Percentiles rank a stretch among this genome's conserved stretches.
Conservation (phyloP, 2,113 vertebrate species). For the Motacilla tschutschensis region DNA sequence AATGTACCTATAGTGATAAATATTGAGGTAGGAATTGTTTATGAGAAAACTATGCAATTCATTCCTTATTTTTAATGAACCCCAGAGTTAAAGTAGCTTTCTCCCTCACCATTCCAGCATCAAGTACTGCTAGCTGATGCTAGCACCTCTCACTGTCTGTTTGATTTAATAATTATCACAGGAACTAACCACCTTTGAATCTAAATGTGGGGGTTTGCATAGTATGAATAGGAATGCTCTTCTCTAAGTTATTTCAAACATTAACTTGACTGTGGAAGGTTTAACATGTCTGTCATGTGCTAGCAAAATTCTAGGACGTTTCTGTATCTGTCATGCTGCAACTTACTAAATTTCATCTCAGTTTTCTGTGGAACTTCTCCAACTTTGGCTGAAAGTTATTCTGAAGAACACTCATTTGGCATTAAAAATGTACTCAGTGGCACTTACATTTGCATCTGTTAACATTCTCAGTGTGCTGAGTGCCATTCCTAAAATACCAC, state of each 20-base stretch:
- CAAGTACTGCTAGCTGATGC: background rate
- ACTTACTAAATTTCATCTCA: constrained; percentile 5
- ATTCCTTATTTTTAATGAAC: background rate
- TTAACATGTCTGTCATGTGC: background rate
- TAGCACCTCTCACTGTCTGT: background rate
- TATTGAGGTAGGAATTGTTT: background rate
- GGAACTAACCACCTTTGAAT: background rate
- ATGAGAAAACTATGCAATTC: background rate
- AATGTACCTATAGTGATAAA: background rate
- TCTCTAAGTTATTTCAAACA: background rate
- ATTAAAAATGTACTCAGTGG: background rate
- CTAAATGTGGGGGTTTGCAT: background rate
- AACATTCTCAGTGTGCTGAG: background rate
- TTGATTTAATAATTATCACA: background rate
- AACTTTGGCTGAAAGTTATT: background rate
- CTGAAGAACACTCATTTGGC: background rate
- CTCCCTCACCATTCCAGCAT: background rate
- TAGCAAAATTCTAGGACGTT: constrained; percentile 17
- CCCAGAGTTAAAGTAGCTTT: background rate
- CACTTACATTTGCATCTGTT: constrained; percentile 28
- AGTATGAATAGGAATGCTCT: background rate
- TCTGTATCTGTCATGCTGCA: background rate
- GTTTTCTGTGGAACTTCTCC: constrained; percentile 29
- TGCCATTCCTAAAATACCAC: constrained; percentile 18
- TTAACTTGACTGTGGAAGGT: background rate